A percentile compares a stretch with the other conserved stretches of the same genome.
Evolutionary conservation across 2,113 vertebrate species (phyloP).

Genomic region (Zapus hudsonius): DNA sequence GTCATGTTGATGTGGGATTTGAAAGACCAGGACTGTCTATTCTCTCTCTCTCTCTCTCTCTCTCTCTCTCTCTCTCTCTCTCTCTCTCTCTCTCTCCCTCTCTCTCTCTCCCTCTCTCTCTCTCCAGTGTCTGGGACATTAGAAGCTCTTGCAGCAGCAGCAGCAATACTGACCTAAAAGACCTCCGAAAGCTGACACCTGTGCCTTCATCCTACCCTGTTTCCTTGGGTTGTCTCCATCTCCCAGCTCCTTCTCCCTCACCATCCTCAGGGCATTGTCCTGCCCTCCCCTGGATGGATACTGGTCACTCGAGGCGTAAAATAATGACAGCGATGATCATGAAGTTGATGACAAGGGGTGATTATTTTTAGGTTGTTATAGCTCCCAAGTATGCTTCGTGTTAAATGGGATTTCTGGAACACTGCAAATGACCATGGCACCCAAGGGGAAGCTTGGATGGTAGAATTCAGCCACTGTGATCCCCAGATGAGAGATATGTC

Average conservation of each 20-base stretch:
- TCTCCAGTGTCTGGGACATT: too few relatives aligned
- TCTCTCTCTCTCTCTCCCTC: not conserved
- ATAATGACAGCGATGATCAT: not conserved
- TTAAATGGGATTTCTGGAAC: slow-evolving; percentile 34
- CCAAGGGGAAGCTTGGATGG: not conserved
- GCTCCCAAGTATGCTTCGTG: not conserved
- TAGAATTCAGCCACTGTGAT: not conserved
- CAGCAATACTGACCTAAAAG: too few relatives aligned
- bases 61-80: not conserved
- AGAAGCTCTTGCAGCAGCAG: too few relatives aligned
- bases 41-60: not conserved
- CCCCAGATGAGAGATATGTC: not conserved
- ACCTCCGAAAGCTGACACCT: not conserved
- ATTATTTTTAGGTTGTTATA: slow-evolving; percentile 15
- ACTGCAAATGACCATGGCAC: not conserved
- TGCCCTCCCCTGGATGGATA: not conserved
- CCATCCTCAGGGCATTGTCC: not conserved
- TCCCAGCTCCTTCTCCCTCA: accelerated
- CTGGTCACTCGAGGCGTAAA: not conserved
- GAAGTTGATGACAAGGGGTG: slow-evolving; percentile 4
- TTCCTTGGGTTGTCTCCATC: accelerated
- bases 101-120: not conserved
- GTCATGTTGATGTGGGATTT: not conserved
- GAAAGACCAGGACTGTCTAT: not conserved
- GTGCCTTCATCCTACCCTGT: accelerated